Percentiles rank a stretch among this genome's conserved stretches.
phyloP scores from a whole-genome alignment of 1,140 invertebrate species.

The Drosophila prosaltans region DNA sequence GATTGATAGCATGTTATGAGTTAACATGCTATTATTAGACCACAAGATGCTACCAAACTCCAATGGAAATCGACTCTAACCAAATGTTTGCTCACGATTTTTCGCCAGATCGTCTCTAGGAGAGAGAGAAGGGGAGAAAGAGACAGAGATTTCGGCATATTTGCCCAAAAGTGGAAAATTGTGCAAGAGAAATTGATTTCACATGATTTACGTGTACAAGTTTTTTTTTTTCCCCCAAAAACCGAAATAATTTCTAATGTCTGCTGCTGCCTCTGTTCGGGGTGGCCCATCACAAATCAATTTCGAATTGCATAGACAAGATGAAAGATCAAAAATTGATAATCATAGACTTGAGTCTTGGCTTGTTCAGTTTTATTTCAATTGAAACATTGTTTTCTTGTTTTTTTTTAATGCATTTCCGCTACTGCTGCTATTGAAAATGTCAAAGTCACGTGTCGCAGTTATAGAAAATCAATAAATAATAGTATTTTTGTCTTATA shows the following conservation, averaged over 20 bases:
- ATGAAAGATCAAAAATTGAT: constrained; percentile 27
- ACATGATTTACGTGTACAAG: constrained; percentile 77
- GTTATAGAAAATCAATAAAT: background rate
- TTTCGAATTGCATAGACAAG: constrained; percentile 36
- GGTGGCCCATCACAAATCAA: constrained; percentile 48
- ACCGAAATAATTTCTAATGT: constrained; percentile 60
- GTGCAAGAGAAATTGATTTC: constrained; percentile 76
- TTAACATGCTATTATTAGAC: constrained; percentile 78
- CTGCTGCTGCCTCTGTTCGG: constrained; percentile 44
- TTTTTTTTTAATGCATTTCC: constrained; percentile 26
- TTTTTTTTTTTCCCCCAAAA: constrained; percentile 14
- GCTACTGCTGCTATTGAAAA: constrained; percentile 11
- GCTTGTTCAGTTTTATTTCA: constrained; percentile 30
- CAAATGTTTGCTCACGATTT: constrained; percentile 78
- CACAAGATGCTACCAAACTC: constrained; percentile 73
- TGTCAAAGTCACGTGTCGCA: constrained; percentile 35
- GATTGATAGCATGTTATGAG: constrained; percentile 81
- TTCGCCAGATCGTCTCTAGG: constrained; percentile 36
- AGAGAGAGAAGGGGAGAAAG: background rate
- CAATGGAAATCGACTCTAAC: constrained; percentile 40
- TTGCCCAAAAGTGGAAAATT: constrained; percentile 78
- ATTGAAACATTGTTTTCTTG: background rate
- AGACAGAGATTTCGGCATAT: constrained; percentile 64
- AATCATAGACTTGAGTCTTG: constrained; percentile 40
- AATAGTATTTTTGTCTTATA: background rate